Base-by-base conservation (phyloP, 2,888 invertebrate genomes). In the Morpho achilles region DNA sequence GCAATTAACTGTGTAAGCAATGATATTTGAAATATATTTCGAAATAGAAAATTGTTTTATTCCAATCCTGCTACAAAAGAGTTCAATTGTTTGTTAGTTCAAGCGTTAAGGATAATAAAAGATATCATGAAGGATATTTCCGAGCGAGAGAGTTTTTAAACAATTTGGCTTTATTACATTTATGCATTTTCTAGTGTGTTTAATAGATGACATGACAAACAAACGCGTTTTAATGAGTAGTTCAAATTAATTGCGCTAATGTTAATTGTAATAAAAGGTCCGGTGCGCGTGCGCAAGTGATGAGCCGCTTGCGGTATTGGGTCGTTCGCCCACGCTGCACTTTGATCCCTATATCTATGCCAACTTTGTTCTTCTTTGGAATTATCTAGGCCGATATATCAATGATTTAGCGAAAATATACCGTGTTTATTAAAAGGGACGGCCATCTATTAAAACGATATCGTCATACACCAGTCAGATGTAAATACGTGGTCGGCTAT, bases 271-370 rank as follows among this genome's bases (percentile, higher is more conserved):
- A 81, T 76, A 76, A 81, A 82, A 84, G 87, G 82, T 79, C 77
- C 77, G 77, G 69, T 77, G 80, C 82, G 85, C 80, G 76, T 76
- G 82, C 82, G 84, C 82, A 75, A 74, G 68, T 75, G 76, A 72
- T 72, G 73, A 71, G 72, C 73, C 70, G 76, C 74, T 73, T 73
- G 82, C 73, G 87, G 89, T 88, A 88, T 89, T 87, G 79, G 87
- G 87, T 82, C 88, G 82, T 72, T 80, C 87, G 87, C 88, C 88
- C 87, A 88, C 88, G 80, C 80, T 76, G 87, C 86, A 87, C 88
- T 87, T 88, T 88, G 88, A 87, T 87, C 87, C 82, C 78, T 76
- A 80, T 78, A 82, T 87, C 86, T 85, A 90, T 88, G 89, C 89
- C 89, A 90, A 88, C 83, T 87, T 79, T 79, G 83, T 85, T 85